These are phyloP conservation scores for Amphiprion percula DNA, from an alignment of 2,113 vertebrate species.

Conservation along the genomic window DNA sequence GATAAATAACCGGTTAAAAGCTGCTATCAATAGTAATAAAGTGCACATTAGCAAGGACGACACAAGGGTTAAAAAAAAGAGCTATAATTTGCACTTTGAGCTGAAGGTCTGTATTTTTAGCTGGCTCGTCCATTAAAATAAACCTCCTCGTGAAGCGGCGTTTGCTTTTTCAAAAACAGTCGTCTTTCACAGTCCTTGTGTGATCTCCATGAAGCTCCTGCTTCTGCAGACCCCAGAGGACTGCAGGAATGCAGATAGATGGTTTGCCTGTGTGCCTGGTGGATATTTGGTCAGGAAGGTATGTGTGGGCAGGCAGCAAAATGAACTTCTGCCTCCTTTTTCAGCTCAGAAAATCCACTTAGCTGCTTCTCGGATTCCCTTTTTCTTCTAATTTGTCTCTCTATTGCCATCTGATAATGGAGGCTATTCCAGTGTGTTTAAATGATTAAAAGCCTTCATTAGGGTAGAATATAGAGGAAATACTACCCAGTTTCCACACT, in stretches of 20 bases:
- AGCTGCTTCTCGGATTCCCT: neutral
- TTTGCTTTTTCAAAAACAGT: constrained; percentile 33
- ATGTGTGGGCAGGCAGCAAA: constrained; percentile 52
- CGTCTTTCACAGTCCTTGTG: constrained; percentile 39
- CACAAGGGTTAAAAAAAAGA: no score
- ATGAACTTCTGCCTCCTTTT: constrained; percentile 50
- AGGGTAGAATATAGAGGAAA: neutral
- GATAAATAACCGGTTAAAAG: no score
- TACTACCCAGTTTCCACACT: neutral
- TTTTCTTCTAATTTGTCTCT: neutral
- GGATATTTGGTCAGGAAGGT: constrained; percentile 60
- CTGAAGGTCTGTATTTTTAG: constrained; percentile 37
- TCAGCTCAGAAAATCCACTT: neutral
- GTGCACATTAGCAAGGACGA: no score
- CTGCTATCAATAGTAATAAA: no score
- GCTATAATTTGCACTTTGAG: neutral
- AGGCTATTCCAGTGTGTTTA: neutral
- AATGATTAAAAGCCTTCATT: neutral
- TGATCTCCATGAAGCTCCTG: constrained; percentile 47
- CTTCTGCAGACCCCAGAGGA: constrained; percentile 49
- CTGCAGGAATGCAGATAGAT: constrained; percentile 50
- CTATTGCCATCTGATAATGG: neutral
- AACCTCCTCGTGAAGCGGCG: neutral
- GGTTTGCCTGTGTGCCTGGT: constrained; percentile 46
- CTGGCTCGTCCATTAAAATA: constrained; percentile 14